Evolutionary conservation across 2,888 invertebrate species (phyloP), one percentile per base, ranked within the genome.

Genomic region (Sinelater perroti): DNA sequence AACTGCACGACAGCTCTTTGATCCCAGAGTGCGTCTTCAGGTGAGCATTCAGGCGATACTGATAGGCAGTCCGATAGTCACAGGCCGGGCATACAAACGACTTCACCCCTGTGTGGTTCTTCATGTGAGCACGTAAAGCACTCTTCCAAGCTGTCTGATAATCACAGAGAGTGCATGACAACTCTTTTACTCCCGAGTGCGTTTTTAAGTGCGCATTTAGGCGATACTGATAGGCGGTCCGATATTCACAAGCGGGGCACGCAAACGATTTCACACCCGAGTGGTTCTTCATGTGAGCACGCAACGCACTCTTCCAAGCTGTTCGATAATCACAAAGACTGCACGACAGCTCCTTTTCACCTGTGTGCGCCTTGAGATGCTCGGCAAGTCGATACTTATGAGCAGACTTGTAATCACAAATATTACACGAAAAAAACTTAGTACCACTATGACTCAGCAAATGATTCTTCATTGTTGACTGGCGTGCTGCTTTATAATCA

Each of bases 311-410:
- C 6, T 30, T 30, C 30, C 30, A 30, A 11, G 30, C 30, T 10
- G 30, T 30, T 30, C 13, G 10, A 6, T 30, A 30, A 4, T 30
- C 30, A 78, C 89, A 87, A 64, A 86, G 82, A 74, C 88, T 87
- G 79, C 89, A 89, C 69, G 85, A 86, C 38, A 89, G 74, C 26
- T 88, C 88, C 78, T 88, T 87, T 74, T 90, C 89, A 3, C 88
- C 86, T 47, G 90, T 87, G 77, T 90, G 90, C 42, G 89, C 88
- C 89, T 89, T 90, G 67, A 88, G 86, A 75, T 91, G 91, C 36
- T 90, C 89, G 62, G 88, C 88, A 55, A 91, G 87, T 71, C 90
- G 90, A 72, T 89, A 90, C 78, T 90, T 90, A 62, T 90, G 90
- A 30, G 90, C 88, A 75, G 90, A 90, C 69, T 87, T 83, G 79